Conservation (phyloP, 2,797 vertebrate species). For the Anas bernieri region DNA sequence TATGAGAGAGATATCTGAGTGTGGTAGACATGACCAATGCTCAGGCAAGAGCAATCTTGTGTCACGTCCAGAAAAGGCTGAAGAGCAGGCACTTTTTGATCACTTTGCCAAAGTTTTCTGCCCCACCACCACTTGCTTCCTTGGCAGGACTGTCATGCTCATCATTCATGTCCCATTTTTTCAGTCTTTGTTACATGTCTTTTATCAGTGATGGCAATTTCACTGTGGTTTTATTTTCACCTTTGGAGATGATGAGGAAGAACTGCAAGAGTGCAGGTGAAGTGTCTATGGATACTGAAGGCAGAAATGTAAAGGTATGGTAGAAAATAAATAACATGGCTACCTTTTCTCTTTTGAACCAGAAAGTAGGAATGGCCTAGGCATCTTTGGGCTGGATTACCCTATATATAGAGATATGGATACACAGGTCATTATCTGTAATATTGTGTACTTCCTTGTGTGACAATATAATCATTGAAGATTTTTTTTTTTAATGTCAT, state of each 20-base stretch:
- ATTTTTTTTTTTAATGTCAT: background rate
- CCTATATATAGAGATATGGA: background rate
- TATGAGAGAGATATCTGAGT: background rate
- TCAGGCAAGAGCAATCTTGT: background rate
- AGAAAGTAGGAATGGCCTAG: background rate
- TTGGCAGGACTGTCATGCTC: background rate
- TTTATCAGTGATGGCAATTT: background rate
- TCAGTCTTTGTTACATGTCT: background rate
- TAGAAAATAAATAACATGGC: background rate
- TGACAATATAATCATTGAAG: background rate
- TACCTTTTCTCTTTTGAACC: background rate
- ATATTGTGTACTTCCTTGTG: background rate
- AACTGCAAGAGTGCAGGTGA: background rate
- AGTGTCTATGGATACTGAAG: background rate
- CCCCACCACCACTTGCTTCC: background rate
- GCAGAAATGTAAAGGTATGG: background rate
- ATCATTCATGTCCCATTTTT: background rate
- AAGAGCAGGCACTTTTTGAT: fast-evolving
- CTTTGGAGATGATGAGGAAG: background rate
- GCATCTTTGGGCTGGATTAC: background rate
- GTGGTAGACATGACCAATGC: background rate
- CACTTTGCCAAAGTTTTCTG: background rate
- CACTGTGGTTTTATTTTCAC: background rate
- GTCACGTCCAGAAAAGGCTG: background rate
- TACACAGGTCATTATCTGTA: background rate